These are phyloP conservation scores for Phrynosoma blainvillii DNA, from an alignment of 2,113 vertebrate genomes.

Conservation along the genomic window DNA sequence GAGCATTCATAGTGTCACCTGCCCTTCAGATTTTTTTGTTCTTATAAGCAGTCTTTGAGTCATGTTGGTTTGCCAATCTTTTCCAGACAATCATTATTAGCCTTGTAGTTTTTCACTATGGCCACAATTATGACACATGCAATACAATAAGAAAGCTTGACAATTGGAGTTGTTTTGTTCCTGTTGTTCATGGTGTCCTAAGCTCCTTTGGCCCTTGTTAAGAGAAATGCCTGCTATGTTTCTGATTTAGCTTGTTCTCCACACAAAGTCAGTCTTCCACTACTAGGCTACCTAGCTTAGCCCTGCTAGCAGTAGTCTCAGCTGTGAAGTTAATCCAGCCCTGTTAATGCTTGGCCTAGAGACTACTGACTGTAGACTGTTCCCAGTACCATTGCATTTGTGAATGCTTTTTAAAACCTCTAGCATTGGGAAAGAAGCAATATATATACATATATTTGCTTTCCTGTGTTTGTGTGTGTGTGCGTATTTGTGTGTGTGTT, in stretches of 20 bases:
- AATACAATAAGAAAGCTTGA: background rate
- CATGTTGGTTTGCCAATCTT: background rate
- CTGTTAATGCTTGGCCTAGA: constrained; percentile 13
- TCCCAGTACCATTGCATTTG: background rate
- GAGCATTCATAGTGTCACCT: background rate
- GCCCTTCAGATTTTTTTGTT: background rate
- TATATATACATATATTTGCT: constrained; percentile 78
- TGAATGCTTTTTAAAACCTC: constrained; percentile 35
- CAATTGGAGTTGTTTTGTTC: background rate
- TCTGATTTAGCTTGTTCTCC: background rate
- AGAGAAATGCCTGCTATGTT: background rate
- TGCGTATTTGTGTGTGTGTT: constrained; percentile 88
- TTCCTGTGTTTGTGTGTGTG: constrained; percentile 80
- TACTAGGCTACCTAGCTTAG: background rate
- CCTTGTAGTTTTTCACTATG: background rate
- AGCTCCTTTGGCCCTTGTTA: background rate
- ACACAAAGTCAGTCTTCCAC: background rate
- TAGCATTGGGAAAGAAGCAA: constrained; percentile 61
- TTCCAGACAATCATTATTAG: background rate
- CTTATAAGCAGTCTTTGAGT: background rate
- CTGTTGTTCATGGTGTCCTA: background rate
- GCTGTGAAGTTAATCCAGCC: constrained; percentile 18
- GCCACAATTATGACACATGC: background rate
- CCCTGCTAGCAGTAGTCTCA: background rate
- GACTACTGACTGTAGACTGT: background rate